A percentile compares a stretch with the other conserved stretches of the same genome.
Conservation (phyloP, 2,113 vertebrate genomes). For the Misgurnus mizolepis region DNA sequence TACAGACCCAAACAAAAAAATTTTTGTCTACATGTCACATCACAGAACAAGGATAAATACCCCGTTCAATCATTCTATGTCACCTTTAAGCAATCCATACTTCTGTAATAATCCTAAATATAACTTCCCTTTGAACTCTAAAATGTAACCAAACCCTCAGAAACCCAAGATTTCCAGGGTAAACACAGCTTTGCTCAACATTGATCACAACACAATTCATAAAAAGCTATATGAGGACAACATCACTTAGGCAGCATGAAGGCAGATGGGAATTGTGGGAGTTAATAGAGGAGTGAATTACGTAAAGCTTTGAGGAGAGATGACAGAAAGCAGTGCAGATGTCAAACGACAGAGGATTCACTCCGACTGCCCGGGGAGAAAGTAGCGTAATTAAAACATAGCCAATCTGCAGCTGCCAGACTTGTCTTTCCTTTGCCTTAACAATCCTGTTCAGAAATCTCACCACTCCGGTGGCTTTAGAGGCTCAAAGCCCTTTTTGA, state of each 20-base stretch:
- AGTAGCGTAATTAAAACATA: conserved; percentile 48
- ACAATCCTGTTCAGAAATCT: conserved; percentile 3
- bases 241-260: neutral
- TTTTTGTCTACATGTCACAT: too few species aligned
- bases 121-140: neutral
- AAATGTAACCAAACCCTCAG: neutral
- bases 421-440: conserved; percentile 17
- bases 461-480: conserved; percentile 17
- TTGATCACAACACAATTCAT: neutral
- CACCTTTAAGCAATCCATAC: neutral
- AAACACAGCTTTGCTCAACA: neutral
- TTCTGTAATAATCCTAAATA: neutral
- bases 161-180: neutral
- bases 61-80: too few species aligned
- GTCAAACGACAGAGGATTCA: conserved; percentile 38
- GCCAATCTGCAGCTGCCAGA: conserved; percentile 49
- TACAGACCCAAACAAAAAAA: too few species aligned
- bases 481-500: conserved; percentile 13
- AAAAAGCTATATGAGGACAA: neutral
- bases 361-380: conserved; percentile 17
- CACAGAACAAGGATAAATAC: too few species aligned
- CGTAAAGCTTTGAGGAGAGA: conserved; percentile 22
- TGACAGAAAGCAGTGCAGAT: conserved; percentile 30
- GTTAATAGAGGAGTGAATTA: conserved; percentile 39
- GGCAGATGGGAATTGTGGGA: neutral